These are phyloP conservation scores for Rhodinocichla rosea DNA, from an alignment of 2,113 vertebrate genomes.

Conservation along the genomic window DNA sequence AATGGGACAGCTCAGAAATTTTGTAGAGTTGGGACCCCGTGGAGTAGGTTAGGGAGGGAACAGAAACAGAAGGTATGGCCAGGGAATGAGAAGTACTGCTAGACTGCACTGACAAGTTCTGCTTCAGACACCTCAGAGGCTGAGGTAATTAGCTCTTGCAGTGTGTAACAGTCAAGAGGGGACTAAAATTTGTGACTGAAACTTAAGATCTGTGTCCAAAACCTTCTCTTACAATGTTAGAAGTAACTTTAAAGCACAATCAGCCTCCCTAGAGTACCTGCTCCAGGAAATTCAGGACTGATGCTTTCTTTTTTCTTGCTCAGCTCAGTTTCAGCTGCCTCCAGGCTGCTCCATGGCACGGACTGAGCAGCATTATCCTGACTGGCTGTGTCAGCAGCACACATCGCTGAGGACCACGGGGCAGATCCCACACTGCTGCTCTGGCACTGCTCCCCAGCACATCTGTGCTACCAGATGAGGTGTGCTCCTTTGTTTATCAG, in stretches of 20 bases:
- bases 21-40: not conserved
- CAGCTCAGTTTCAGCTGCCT: not conserved
- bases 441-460: not conserved
- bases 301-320: not conserved
- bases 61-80: not conserved
- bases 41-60: not conserved
- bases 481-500: not conserved
- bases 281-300: not conserved
- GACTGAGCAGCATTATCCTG: not conserved
- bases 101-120: not conserved
- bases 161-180: not conserved
- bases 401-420: rapidly evolving
- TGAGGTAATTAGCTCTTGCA: not conserved
- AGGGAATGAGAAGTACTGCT: not conserved
- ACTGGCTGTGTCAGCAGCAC: not conserved
- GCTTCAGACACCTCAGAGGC: not conserved
- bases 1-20: not conserved
- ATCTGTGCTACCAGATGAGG: not conserved
- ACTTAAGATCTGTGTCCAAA: not conserved
- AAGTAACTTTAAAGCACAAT: not conserved
- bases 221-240: not conserved
- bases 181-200: not conserved
- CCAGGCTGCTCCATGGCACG: not conserved
- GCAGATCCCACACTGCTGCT: not conserved
- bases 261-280: not conserved